Percentiles rank a stretch among this genome's conserved stretches.
phyloP scores from a whole-genome alignment of 2,797 vertebrate species.

The Pipistrellus kuhlii region DNA sequence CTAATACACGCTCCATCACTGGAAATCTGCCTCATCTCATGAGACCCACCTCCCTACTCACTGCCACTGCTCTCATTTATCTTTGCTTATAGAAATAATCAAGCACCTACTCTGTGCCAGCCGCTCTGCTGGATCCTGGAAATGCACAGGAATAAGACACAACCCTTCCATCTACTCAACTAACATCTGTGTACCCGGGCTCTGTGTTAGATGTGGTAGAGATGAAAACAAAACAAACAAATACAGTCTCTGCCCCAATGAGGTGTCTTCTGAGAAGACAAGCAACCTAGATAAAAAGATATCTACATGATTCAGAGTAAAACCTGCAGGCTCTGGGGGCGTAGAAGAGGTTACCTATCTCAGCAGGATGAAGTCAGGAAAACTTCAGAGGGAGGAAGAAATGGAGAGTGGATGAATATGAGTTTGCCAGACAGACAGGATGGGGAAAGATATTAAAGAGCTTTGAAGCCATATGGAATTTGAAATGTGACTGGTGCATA shows the following conservation, averaged over 20 bases:
- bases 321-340: not conserved
- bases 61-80: not conserved
- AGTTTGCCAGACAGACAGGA: not conserved
- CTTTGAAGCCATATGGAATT: not conserved
- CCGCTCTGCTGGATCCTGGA: not conserved
- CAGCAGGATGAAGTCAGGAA: not conserved
- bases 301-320: not conserved
- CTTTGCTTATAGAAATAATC: not conserved
- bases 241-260: not conserved
- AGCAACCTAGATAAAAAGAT: not conserved
- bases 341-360: not conserved
- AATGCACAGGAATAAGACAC: not conserved
- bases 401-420: not conserved
- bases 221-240: not conserved
- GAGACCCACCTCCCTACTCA: not conserved
- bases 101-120: not conserved
- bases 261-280: not conserved
- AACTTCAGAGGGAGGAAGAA: not conserved
- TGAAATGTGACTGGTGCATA: not conserved
- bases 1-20: not conserved
- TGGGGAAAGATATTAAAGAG: not conserved
- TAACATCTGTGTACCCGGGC: not conserved
- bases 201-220: not conserved
- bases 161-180: slow-evolving; percentile 22
- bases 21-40: not conserved